Base-by-base conservation (phyloP, 2,113 vertebrate species). In the Leptosomus discolor region DNA sequence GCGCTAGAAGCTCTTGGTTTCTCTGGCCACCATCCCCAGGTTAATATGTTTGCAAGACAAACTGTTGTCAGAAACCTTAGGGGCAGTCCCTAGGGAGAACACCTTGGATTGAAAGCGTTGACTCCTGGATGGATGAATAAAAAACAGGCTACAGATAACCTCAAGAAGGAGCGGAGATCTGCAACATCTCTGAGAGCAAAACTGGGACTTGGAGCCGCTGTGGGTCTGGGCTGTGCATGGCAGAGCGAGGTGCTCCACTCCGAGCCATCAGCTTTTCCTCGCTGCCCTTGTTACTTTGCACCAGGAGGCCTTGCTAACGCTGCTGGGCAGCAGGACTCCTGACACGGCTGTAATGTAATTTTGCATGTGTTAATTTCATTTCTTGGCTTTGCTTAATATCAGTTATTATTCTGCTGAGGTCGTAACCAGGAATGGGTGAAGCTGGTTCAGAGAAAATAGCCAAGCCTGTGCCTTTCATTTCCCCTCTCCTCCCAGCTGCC, bases 301-400 rank as follows among this genome's bases (percentile, higher is more conserved):
- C 10, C 83, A 39, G 82, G 41, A 88, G 5, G 5, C 84, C 56
- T 75, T 32, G 81, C 88, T 87, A 88, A 26, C 0, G 8, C 77
- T 65, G 56, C 91, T 11, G 67, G 94, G 90, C 88, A 93, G 90
- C 63, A 93, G 90, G 79, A 39, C 80, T 94, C 86, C 91, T 94
- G 86, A 89, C 88, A 92, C 0, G 3, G 57, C 83, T 68, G 8
- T 97, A 95, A 97, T 94, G 77, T 71, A 87, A 97, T 96, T 97
- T 94, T 85, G 91, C 80, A 82, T 87, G 91, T 94, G 95, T 92
- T 96, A 97, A 97, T 97, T 95, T 92, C 84, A 97, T 94, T 97
- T 97, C 91, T 91, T 78, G 92, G 76, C 88, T 95, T 96, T 95
- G 80, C 91, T 95, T 92, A 94, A 92, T 94, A 97, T 95, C 94